A percentile compares a stretch with the other conserved stretches of the same genome.
These are phyloP conservation scores for Agrotis segetum DNA, from an alignment of 2,888 invertebrate genomes.

Conservation along the genomic window DNA sequence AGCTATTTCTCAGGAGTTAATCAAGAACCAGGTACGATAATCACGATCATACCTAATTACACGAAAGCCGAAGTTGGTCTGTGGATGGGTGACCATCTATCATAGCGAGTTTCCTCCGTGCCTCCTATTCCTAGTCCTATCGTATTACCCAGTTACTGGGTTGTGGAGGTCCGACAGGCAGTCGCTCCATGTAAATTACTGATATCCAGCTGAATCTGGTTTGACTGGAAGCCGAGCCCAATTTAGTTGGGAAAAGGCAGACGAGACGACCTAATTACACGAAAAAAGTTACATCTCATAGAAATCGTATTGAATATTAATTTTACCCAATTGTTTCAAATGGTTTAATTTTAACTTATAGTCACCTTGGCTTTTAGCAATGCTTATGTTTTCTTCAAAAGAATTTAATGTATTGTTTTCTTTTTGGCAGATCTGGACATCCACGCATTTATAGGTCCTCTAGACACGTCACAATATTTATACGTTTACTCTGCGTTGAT, in stretches of 20 bases:
- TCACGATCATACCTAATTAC: neutral
- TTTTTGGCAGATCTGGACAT: constrained; percentile 80
- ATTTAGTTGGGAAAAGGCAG: too few species aligned
- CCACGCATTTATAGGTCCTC: constrained; percentile 84
- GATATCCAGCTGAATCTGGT: too few species aligned
- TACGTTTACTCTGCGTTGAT: constrained; percentile 86
- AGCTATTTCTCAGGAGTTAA: constrained; percentile 84
- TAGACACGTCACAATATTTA: constrained; percentile 85
- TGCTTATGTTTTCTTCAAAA: neutral
- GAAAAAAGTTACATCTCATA: neutral
- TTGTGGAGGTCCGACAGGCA: too few species aligned
- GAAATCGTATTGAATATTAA: neutral
- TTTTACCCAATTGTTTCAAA: neutral
- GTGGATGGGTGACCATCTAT: too few species aligned
- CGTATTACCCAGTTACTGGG: too few species aligned
- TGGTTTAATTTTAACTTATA: neutral
- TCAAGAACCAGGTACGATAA: constrained; percentile 74
- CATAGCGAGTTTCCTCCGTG: too few species aligned
- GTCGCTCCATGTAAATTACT: too few species aligned
- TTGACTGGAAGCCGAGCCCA: too few species aligned
- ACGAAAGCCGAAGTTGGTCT: too few species aligned
- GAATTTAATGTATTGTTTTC: neutral
- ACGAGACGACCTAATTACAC: too few species aligned
- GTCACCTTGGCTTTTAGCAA: neutral
- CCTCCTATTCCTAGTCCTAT: too few species aligned